Conservation (phyloP, 1,140 invertebrate species). For the Ips nitidus region DNA sequence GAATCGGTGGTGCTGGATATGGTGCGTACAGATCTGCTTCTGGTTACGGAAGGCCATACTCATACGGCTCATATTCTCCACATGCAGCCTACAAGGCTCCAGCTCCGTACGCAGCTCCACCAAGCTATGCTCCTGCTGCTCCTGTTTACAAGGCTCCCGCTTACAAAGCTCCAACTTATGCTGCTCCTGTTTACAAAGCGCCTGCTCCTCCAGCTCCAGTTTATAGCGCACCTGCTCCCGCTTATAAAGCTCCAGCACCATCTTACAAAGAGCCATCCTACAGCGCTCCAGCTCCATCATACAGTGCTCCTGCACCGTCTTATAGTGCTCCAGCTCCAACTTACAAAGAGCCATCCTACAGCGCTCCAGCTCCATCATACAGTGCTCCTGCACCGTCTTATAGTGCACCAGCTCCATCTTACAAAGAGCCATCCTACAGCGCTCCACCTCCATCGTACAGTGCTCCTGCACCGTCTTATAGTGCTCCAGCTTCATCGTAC, state of each 20-base stretch:
- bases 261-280: not conserved
- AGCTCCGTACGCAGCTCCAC: constrained; percentile 23
- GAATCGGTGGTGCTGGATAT: constrained; percentile 32
- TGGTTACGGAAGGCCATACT: constrained; percentile 28
- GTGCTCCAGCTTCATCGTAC: constrained; percentile 28
- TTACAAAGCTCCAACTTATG: constrained; percentile 35
- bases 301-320: constrained; percentile 6
- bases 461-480: constrained; percentile 14
- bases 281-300: constrained; percentile 7
- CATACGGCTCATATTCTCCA: constrained; percentile 28
- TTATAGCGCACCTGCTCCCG: constrained; percentile 5
- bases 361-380: constrained; percentile 30
- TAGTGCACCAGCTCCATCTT: constrained; percentile 22
- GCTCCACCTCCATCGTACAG: constrained; percentile 21
- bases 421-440: constrained; percentile 22
- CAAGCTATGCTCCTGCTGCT: constrained; percentile 32
- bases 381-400: constrained; percentile 29
- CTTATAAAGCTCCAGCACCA: constrained; percentile 30
- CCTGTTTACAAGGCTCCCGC: constrained; percentile 23
- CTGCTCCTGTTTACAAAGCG: constrained; percentile 10
- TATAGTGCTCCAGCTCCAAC: constrained; percentile 13
- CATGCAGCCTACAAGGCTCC: constrained; percentile 32
- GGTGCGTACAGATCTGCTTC: constrained; percentile 34
- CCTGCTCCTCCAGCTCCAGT: constrained; percentile 25
- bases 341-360: constrained; percentile 27